These are phyloP conservation scores for Cherax destructor DNA, from an alignment of 1,140 invertebrate species.

Conservation along the genomic window DNA sequence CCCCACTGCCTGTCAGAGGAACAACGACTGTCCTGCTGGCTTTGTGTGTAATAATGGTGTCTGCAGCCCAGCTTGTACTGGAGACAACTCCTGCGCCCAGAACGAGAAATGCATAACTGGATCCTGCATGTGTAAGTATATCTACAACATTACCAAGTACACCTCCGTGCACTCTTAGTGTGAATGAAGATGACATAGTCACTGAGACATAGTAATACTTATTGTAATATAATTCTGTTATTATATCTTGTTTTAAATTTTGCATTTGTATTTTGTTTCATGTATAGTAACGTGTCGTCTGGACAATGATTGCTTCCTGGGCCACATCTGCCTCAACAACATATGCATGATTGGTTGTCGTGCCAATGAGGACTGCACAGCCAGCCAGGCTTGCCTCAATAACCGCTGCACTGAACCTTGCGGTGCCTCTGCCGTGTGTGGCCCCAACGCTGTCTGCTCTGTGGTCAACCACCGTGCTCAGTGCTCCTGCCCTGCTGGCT, in stretches of 20 bases:
- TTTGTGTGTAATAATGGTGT: slow-evolving; percentile 86
- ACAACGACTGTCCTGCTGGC: slow-evolving; percentile 82
- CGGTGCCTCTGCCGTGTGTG: slow-evolving; percentile 82
- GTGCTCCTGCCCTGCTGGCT: slow-evolving; percentile 85
- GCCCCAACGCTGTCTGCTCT: slow-evolving; percentile 84
- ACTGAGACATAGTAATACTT: neutral
- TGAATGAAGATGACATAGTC: no score
- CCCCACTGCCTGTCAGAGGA: slow-evolving; percentile 82
- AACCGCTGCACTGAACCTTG: slow-evolving; percentile 92
- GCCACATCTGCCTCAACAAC: slow-evolving; percentile 90
- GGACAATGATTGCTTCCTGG: slow-evolving; percentile 93
- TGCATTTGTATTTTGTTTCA: neutral
- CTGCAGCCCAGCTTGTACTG: slow-evolving; percentile 84
- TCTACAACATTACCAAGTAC: neutral
- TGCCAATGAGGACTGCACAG: slow-evolving; percentile 89
- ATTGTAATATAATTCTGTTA: neutral
- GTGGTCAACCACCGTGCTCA: slow-evolving; percentile 85
- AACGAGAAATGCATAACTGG: slow-evolving; percentile 91
- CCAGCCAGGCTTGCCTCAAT: slow-evolving; percentile 85
- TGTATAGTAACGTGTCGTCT: slow-evolving; percentile 87
- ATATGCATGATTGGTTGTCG: slow-evolving; percentile 91
- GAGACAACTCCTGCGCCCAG: slow-evolving; percentile 90
- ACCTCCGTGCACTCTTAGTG: no score
- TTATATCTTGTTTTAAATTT: neutral
- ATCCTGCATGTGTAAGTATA: slow-evolving; percentile 85